A percentile compares a stretch with the other conserved stretches of the same genome.
Evolutionary conservation across 2,113 vertebrate species (phyloP).

Genomic region (Xenus cinereus): DNA sequence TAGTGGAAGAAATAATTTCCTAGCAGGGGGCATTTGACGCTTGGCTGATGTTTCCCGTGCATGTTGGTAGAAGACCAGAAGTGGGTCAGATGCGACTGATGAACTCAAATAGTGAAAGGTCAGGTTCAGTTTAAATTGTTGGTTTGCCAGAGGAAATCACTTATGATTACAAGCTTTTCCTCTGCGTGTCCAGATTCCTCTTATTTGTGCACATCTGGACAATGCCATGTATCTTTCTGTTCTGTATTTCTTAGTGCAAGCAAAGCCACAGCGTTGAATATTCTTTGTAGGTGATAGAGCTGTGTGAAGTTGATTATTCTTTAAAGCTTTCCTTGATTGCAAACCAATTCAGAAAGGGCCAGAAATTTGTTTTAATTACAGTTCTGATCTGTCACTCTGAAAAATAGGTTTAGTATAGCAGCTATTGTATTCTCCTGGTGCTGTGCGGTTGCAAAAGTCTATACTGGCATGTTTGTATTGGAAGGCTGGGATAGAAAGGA

Average conservation of each 20-base stretch:
- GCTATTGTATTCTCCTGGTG: neutral
- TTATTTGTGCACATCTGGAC: neutral
- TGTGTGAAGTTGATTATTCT: neutral
- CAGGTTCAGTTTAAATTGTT: neutral
- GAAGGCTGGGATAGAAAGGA: neutral
- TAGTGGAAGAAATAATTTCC: neutral
- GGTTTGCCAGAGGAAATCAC: neutral
- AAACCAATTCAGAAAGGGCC: neutral
- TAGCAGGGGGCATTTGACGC: neutral
- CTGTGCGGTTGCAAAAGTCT: neutral
- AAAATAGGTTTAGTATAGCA: neutral
- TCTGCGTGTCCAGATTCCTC: neutral
- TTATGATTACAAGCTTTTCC: neutral
- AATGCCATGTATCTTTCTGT: neutral
- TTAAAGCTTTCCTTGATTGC: neutral
- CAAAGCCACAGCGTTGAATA: neutral
- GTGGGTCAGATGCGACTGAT: neutral
- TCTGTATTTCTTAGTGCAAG: neutral
- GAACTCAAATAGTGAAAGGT: neutral
- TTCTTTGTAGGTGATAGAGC: neutral
- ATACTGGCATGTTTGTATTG: neutral
- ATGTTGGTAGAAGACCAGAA: neutral
- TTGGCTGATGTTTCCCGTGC: neutral
- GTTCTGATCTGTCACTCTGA: neutral
- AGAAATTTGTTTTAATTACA: neutral